Evolutionary conservation across 1,140 invertebrate species (phyloP), one percentile per base, ranked within the genome.

Genomic region (Ruditapes philippinarum): DNA sequence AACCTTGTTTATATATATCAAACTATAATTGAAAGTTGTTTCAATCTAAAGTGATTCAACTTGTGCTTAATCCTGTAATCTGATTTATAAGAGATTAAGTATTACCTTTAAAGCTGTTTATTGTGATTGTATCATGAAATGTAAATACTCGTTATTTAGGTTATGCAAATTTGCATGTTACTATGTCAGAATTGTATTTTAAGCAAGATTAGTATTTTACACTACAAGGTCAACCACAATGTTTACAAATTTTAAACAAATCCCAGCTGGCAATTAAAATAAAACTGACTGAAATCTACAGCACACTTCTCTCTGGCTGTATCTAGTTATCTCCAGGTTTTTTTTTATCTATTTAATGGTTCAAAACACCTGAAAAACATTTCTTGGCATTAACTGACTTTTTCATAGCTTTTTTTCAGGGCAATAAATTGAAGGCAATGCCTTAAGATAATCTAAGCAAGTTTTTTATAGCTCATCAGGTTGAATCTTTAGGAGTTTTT

Each of bases 81-180:
- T 45, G 42, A 14, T 45, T 45, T 5, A 45, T 5, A 45, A 45
- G 5, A 45, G 42, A 45, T 45, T 28, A 31, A 65, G 19, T 38
- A 38, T 70, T 22, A 33, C 49, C 73, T 78, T 2, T 7, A 78
- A 49, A 5, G 33, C 31, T n/a, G n/a, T n/a, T 19, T 25, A n/a
- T 38, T 38, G 33, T 38, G 5, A 70, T 31, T 2, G 33, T 70
- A 38, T 2, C 12, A 11, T 25, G 38, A 70, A 36, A 70, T 70
- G 65, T 38, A 70, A 70, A 70, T 70, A 70, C 14, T 4, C 36
- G 0, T 38, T 70, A 36, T 70, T 70, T 70, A 31, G 33, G 33
- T 70, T 70, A 70, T 70, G 65, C 65, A 38, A 70, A 70, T 70
- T 70, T 70, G n/a, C 33, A 70, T 70, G 65, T 70, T 38, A 54